phyloP scores from a whole-genome alignment of 1,140 invertebrate species.

The Adoxophyes honmai region DNA sequence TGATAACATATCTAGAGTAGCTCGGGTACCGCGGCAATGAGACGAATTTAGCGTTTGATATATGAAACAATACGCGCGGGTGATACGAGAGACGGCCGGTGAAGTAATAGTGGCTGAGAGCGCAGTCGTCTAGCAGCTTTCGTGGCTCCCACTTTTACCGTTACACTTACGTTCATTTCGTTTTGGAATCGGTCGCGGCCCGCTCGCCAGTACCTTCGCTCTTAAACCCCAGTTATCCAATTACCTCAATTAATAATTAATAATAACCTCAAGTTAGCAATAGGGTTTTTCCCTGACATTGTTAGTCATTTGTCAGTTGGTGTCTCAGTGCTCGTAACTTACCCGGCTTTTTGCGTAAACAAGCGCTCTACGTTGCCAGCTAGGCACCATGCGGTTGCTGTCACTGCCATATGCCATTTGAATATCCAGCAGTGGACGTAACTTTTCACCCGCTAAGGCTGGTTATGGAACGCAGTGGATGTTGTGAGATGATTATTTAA shows the following conservation, averaged over 20 bases:
- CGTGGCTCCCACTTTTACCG: slow-evolving; percentile 73
- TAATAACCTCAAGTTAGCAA: slow-evolving; percentile 26
- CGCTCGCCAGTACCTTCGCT: slow-evolving; percentile 37
- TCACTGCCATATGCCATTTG: slow-evolving; percentile 57
- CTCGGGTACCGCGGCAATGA: slow-evolving; percentile 22
- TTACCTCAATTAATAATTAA: slow-evolving; percentile 53
- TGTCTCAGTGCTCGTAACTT: slow-evolving; percentile 24
- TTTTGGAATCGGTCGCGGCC: slow-evolving; percentile 53
- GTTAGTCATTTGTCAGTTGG: slow-evolving; percentile 20
- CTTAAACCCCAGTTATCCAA: slow-evolving; percentile 29
- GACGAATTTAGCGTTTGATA: slow-evolving; percentile 20
- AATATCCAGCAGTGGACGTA: slow-evolving; percentile 28
- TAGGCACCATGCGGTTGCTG: slow-evolving; percentile 70
- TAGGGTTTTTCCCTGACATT: slow-evolving; percentile 31
- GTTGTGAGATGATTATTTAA: slow-evolving; percentile 22
- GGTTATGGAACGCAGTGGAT: slow-evolving; percentile 15
- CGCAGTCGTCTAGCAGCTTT: slow-evolving; percentile 64
- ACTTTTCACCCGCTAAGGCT: slow-evolving; percentile 20
- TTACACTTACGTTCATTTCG: slow-evolving; percentile 67
- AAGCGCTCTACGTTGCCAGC: slow-evolving; percentile 46
- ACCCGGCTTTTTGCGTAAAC: slow-evolving; percentile 30
- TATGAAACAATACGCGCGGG: slow-evolving; percentile 27
- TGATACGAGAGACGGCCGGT: slow-evolving; percentile 45
- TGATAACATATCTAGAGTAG: slow-evolving; percentile 50
- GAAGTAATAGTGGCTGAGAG: slow-evolving; percentile 60